Conservation (phyloP, 2,888 invertebrate genomes). For the Macrosiphum euphorbiae region DNA sequence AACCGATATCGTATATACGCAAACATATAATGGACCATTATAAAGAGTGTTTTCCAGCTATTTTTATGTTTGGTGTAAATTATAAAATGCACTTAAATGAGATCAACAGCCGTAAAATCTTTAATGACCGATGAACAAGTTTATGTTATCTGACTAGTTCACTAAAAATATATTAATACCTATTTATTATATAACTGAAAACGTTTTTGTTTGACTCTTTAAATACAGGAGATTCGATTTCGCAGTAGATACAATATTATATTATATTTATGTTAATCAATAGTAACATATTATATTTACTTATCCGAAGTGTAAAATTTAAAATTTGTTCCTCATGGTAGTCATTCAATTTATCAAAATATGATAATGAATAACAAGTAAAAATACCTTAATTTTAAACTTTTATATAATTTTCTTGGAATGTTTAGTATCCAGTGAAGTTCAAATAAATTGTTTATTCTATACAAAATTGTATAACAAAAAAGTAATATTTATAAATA, state of each 20-base stretch:
- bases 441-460: neutral
- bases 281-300: neutral
- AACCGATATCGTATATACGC: neutral
- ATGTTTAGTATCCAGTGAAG: neutral
- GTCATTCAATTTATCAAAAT: neutral
- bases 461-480: neutral
- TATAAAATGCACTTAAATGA: conserved; percentile 12
- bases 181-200: neutral
- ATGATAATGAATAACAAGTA: neutral
- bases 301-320: neutral
- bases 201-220: neutral
- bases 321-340: neutral
- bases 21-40: neutral
- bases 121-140: neutral
- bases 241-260: neutral
- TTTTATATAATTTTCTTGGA: neutral
- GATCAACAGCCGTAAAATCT: neutral
- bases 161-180: neutral
- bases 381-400: neutral
- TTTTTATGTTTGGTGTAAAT: neutral
- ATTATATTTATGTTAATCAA: neutral
- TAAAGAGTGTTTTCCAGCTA: neutral
- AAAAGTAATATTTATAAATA: neutral
- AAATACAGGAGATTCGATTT: too few species aligned
- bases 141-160: neutral